Conservation (phyloP, 2,113 vertebrate genomes). For the Chaenogobius annularis region DNA sequence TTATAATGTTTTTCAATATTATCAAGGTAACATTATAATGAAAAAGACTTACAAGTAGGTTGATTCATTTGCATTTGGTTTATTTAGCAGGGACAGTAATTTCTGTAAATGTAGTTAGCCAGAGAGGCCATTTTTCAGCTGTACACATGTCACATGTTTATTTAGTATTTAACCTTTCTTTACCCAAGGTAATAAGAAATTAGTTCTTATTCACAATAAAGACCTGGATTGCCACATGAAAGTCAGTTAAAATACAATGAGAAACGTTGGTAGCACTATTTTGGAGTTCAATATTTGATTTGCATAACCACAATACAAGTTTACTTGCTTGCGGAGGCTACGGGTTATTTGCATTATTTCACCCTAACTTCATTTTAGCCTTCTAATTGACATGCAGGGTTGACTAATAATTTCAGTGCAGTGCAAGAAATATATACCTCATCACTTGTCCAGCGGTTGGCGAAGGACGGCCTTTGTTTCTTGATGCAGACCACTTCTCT, state of each 20-base stretch:
- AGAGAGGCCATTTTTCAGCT: too few relatives aligned
- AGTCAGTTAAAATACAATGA: neutral
- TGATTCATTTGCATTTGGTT: too few relatives aligned
- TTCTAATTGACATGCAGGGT: neutral
- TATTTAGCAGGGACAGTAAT: too few relatives aligned
- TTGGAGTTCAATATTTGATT: neutral
- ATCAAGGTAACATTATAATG: too few relatives aligned
- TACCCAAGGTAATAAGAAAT: too few relatives aligned
- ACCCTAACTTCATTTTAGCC: neutral
- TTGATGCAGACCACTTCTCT: conserved; percentile 92
- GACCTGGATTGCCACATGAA: neutral
- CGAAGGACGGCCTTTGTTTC: conserved; percentile 88
- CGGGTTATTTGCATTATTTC: neutral
- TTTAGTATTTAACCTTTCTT: too few relatives aligned
- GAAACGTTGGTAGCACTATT: neutral
- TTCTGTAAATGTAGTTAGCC: too few relatives aligned
- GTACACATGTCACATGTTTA: too few relatives aligned
- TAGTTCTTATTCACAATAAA: too few relatives aligned
- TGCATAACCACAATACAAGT: neutral
- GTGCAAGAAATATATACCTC: conserved; percentile 77
- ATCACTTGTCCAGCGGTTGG: conserved; percentile 93
- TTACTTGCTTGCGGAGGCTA: neutral
- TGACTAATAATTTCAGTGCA: neutral
- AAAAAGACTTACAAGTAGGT: too few relatives aligned
- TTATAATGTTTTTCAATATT: too few relatives aligned